These are phyloP conservation scores for Dastarcus helophoroides DNA, from an alignment of 2,888 invertebrate species.

Conservation along the genomic window DNA sequence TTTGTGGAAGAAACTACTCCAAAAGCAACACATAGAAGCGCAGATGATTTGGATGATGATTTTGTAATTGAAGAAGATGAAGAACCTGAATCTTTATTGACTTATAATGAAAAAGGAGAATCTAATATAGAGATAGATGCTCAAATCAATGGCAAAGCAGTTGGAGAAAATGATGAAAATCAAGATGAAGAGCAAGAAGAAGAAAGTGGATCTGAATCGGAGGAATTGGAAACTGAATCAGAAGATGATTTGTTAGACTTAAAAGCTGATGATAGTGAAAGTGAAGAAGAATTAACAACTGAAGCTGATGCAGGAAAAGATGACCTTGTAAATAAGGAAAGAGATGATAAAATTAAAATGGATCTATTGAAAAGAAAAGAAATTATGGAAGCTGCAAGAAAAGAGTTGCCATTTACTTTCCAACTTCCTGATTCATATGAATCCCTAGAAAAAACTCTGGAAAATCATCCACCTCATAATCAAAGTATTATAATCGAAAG, in stretches of 20 bases:
- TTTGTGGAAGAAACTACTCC: slow-evolving; percentile 32
- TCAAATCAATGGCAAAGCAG: slow-evolving; percentile 19
- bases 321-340: slow-evolving; percentile 11
- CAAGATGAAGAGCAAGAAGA: slow-evolving; percentile 21
- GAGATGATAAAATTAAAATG: slow-evolving; percentile 22
- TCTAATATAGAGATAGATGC: slow-evolving; percentile 31
- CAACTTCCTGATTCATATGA: slow-evolving; percentile 52
- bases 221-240: slow-evolving; percentile 23
- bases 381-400: slow-evolving; percentile 43
- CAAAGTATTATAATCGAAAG: slow-evolving; percentile 64
- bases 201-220: slow-evolving; percentile 21
- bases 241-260: slow-evolving; percentile 40
- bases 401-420: slow-evolving; percentile 48
- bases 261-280: slow-evolving; percentile 35
- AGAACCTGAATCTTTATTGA: slow-evolving; percentile 26
- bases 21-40: slow-evolving; percentile 57
- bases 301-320: slow-evolving; percentile 28
- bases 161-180: slow-evolving; percentile 24
- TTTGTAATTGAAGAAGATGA: slow-evolving; percentile 50
- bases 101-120: slow-evolving; percentile 30
- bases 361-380: slow-evolving; percentile 35
- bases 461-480: slow-evolving; percentile 48
- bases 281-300: slow-evolving; percentile 35
- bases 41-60: slow-evolving; percentile 81
- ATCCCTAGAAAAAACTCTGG: slow-evolving; percentile 49